phyloP scores from a whole-genome alignment of 2,797 vertebrate species.

The Basileuterus tristriatus region DNA sequence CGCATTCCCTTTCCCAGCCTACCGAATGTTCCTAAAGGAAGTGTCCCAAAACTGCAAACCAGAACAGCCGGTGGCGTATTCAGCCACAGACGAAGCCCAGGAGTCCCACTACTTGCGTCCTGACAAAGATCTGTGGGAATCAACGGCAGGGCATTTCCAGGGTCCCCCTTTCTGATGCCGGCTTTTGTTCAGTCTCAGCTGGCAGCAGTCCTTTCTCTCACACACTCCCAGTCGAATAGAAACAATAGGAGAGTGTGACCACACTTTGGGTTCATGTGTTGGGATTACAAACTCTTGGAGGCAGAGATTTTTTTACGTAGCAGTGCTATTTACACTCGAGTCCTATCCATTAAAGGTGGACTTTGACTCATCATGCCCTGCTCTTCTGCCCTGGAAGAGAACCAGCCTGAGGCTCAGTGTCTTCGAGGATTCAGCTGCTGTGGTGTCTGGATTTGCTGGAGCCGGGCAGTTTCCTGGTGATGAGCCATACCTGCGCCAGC shows the following conservation, averaged over 20 bases:
- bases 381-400: background rate
- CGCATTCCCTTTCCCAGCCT: background rate
- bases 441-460: background rate
- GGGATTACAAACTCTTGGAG: background rate
- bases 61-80: rapidly evolving
- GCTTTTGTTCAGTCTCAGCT: background rate
- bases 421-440: background rate
- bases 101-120: rapidly evolving
- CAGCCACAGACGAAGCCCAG: background rate
- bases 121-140: background rate
- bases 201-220: background rate
- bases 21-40: rapidly evolving
- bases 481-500: background rate
- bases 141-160: background rate
- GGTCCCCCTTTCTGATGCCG: too few relatives aligned
- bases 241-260: background rate
- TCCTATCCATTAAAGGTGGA: background rate
- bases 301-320: background rate
- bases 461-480: background rate
- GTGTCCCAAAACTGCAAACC: background rate
- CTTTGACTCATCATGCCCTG: background rate
- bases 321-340: background rate
- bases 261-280: background rate
- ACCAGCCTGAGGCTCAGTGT: background rate
- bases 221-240: rapidly evolving